Evolutionary conservation across 2,888 invertebrate species (phyloP).

Genomic region (Abscondita cerata): DNA sequence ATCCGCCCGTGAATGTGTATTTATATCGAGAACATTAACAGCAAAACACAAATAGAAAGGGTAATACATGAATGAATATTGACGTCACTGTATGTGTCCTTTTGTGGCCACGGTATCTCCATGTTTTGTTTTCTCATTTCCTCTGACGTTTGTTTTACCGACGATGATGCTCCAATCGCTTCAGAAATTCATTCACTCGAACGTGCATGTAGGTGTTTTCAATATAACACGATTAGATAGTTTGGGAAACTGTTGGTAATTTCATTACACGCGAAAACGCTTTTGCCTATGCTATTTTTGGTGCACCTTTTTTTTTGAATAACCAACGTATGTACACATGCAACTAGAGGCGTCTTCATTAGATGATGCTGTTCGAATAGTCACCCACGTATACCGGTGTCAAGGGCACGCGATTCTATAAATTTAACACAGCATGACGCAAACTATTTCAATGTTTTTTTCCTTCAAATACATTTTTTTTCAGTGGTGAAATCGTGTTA

Average conservation of each 20-base stretch:
- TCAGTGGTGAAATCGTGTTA: too few relatives aligned
- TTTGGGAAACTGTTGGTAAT: too few relatives aligned
- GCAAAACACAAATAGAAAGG: conserved; percentile 25
- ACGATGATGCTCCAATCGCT: neutral
- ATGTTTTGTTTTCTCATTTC: conserved; percentile 20
- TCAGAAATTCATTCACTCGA: conserved; percentile 7
- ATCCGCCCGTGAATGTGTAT: conserved; percentile 22
- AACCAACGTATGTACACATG: conserved; percentile 8
- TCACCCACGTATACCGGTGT: conserved; percentile 14
- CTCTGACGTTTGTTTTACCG: conserved; percentile 9
- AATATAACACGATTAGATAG: conserved; percentile 9
- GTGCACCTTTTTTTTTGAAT: neutral
- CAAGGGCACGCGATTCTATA: conserved; percentile 17
- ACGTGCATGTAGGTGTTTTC: conserved; percentile 2
- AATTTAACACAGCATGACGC: conserved; percentile 19
- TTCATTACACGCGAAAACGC: conserved; percentile 2
- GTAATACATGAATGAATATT: conserved; percentile 35
- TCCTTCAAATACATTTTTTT: too few relatives aligned
- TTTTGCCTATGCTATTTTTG: conserved; percentile 13
- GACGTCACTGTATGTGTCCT: conserved; percentile 31
- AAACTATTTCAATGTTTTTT: neutral
- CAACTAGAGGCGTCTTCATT: conserved; percentile 15
- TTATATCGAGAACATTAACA: conserved; percentile 18
- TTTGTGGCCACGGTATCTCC: conserved; percentile 31
- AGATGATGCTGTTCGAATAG: conserved; percentile 9